Base-by-base conservation (phyloP, 2,888 invertebrate genomes). In the Chymomyza caudatula region DNA sequence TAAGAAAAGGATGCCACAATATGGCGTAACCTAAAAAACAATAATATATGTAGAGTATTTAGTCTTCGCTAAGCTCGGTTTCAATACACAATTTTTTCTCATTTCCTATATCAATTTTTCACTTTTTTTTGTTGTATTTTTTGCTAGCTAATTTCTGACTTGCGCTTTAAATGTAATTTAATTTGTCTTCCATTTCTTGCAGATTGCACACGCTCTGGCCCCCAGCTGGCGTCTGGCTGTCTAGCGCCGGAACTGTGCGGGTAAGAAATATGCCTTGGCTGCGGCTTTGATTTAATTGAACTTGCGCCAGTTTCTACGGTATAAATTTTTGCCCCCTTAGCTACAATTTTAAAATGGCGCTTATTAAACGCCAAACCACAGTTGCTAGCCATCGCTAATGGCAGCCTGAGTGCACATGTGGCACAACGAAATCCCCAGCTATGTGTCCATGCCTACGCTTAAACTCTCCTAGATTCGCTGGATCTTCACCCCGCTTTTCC, bases 231-330 rank as follows among this genome's bases (percentile, higher is more conserved):
- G 29, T n/a, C 17, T 51, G 75, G 81, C 84, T 20, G 75, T 80
- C 84, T 85, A 84, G 81, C 81, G 81, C 81, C 84, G 86, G 74
- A 85, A 80, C 76, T 76, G 86, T 86, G 78, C 82, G 84, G 82
- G 82, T 82, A 82, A 82, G 82, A 86, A 86, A 86, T 84, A 78
- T 86, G 86, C 73, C 77, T 60, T 29, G 63, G 86, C 73, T 86
- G 25, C 22, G 20, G 29, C 37, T 54, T 69, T 86, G 86, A 81
- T 82, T 82, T 86, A 82, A 82, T 82, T 82, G 86, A 86, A 82
- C 86, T 74, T 71, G 67, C 76, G 66, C 74, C 69, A 82, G 65
- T 77, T 64, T 55, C 63, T 20, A n/a, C n/a, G 17, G 1, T 47
- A 37, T 37, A 4, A 37, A 37, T 37, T 37, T 37, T 2, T 11